Evolutionary conservation across 1,140 invertebrate species (phyloP), one percentile per base, ranked within the genome.

Genomic region (Cephus cinctus): DNA sequence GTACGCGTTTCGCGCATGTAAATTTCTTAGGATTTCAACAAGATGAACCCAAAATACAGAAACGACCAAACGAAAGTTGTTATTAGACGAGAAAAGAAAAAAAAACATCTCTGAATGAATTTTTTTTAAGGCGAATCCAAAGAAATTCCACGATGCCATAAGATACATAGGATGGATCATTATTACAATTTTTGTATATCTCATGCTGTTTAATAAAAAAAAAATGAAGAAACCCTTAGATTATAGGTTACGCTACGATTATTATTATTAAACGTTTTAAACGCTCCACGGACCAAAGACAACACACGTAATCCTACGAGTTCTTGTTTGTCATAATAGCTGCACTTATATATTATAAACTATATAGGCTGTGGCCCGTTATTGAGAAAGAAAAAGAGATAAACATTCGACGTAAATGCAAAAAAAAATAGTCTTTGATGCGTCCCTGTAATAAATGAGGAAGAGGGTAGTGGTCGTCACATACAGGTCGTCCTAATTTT

Each of bases 241-340:
- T 20, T 18, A 15, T 43, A 43, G 41, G 14, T 31, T 12, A 27
- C 5, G 1, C 15, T 34, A 56, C 43, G 56, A 51, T 41, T 52
- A 57, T 54, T 50, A 59, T 61, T 56, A 36, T 57, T 55, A 54
- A 57, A 60, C 59, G 59, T 52, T 51, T 65, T 61, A 59, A 61
- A 70, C 49, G 55, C 59, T 65, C 65, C 60, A 66, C 63, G 68
- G 68, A 71, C 68, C 68, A 71, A 71, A 52, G 18, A 47, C 11
- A 30, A 30, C 32, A 66, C 48, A 54, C 43, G 46, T 61, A 63
- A 64, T 61, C 53, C 60, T 59, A 59, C 20, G 35, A 21, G 47
- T 25, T 32, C 45, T 55, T 56, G 11, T 30, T 36, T 43, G 41
- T 53, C 42, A 27, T 55, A 56, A 62, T 67, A 67, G 61, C 52